phyloP scores from a whole-genome alignment of 2,888 invertebrate genomes.

The Apantesis nais region DNA sequence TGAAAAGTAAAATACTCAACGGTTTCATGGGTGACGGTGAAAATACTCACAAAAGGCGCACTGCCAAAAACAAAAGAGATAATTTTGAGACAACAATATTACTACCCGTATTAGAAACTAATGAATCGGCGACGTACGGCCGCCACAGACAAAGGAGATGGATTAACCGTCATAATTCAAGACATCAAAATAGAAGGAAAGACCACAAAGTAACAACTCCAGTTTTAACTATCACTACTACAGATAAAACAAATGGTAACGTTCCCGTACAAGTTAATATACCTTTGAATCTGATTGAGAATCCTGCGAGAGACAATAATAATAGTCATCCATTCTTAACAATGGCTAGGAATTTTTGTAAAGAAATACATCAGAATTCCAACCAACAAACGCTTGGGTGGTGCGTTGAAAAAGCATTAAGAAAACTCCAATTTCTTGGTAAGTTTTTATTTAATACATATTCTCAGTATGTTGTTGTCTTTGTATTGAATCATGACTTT shows the following conservation, averaged over 20 bases:
- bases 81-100: slow-evolving; percentile 62
- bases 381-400: slow-evolving; percentile 63
- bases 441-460: slow-evolving; percentile 36
- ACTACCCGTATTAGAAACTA: slow-evolving; percentile 56
- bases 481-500: too few species aligned
- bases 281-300: slow-evolving; percentile 6
- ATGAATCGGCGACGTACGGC: slow-evolving; percentile 24
- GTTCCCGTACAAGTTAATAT: background rate
- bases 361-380: slow-evolving; percentile 67
- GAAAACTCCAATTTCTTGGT: slow-evolving; percentile 70
- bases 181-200: slow-evolving; percentile 45
- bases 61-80: slow-evolving; percentile 64
- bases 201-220: slow-evolving; percentile 38
- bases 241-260: slow-evolving; percentile 22
- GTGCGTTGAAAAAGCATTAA: slow-evolving; percentile 75
- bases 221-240: slow-evolving; percentile 21
- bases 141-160: slow-evolving; percentile 64
- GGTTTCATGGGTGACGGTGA: slow-evolving; percentile 52
- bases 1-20: slow-evolving; percentile 68
- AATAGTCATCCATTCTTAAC: slow-evolving; percentile 59
- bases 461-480: too few species aligned
- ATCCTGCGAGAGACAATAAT: slow-evolving; percentile 8
- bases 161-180: slow-evolving; percentile 63
- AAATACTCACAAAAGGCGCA: slow-evolving; percentile 42
- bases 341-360: slow-evolving; percentile 75